phyloP scores from a whole-genome alignment of 2,113 vertebrate genomes.

The Phyllopteryx taeniolatus region DNA sequence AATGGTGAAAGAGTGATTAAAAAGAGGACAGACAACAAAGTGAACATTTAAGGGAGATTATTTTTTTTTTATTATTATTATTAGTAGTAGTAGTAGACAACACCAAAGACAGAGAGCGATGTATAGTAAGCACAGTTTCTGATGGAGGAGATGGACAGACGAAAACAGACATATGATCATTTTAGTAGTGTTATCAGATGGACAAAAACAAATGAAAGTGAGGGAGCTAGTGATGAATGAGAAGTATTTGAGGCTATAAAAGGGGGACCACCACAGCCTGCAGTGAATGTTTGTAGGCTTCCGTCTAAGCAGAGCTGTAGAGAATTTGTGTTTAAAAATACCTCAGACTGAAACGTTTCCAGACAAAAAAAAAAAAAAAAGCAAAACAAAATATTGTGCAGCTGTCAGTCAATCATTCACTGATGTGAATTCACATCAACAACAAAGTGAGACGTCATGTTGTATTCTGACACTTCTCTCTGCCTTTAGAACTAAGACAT shows the following conservation, averaged over 20 bases:
- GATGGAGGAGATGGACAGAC: constrained; percentile 31
- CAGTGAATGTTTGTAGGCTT: background rate
- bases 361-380: background rate
- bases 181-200: background rate
- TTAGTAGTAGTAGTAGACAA: constrained; percentile 52
- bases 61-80: constrained; percentile 12
- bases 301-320: background rate
- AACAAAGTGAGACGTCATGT: constrained; percentile 49
- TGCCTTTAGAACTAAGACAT: constrained; percentile 40
- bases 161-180: constrained; percentile 9
- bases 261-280: background rate
- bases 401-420: constrained; percentile 40
- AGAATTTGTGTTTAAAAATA: background rate
- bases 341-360: no score
- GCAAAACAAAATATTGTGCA: constrained; percentile 42
- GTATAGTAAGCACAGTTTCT: constrained; percentile 22
- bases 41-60: constrained; percentile 43
- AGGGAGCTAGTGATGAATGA: background rate
- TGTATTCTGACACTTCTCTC: constrained; percentile 40
- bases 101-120: constrained; percentile 29
- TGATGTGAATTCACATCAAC: constrained; percentile 47
- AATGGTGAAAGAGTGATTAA: constrained; percentile 9
- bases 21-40: constrained; percentile 60
- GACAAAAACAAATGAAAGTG: background rate
- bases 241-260: background rate